Percentiles rank a stretch among this genome's conserved stretches.
phyloP scores from a whole-genome alignment of 2,888 invertebrate genomes.

The Thera obeliscata region DNA sequence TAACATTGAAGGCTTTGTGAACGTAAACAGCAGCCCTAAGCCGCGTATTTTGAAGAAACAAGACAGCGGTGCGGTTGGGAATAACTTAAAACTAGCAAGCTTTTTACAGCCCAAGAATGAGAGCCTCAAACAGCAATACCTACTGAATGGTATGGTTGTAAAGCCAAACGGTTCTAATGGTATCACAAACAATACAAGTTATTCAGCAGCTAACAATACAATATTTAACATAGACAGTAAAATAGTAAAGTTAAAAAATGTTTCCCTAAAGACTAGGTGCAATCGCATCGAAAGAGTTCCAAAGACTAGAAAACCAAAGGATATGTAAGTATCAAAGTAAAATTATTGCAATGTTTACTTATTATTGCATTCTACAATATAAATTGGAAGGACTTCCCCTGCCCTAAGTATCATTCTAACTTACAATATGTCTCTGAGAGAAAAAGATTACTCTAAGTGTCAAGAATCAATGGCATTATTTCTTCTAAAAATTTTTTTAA shows the following conservation, averaged over 20 bases:
- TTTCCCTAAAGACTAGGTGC: slow-evolving; percentile 53
- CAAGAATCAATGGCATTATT: too few species aligned
- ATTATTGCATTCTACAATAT: too few species aligned
- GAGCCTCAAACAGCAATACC: slow-evolving; percentile 57
- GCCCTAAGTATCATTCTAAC: too few species aligned
- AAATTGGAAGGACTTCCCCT: too few species aligned
- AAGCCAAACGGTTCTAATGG: slow-evolving; percentile 57
- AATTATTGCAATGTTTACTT: not conserved
- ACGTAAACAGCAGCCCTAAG: slow-evolving; percentile 51
- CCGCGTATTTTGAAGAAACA: slow-evolving; percentile 63
- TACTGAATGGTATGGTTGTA: slow-evolving; percentile 57
- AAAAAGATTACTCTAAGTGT: too few species aligned
- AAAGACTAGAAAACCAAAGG: slow-evolving; percentile 75
- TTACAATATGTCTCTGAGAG: too few species aligned
- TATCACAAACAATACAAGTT: slow-evolving; percentile 45
- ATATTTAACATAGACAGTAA: slow-evolving; percentile 72
- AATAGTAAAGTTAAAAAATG: slow-evolving; percentile 69
- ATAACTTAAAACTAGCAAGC: slow-evolving; percentile 74
- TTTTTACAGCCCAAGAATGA: slow-evolving; percentile 71
- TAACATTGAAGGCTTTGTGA: slow-evolving; percentile 66
- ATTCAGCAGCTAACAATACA: slow-evolving; percentile 50
- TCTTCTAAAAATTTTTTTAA: too few species aligned
- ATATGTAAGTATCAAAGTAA: slow-evolving; percentile 60
- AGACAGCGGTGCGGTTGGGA: slow-evolving; percentile 61
- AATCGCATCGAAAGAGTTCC: slow-evolving; percentile 59